These are phyloP conservation scores for Hypomesus transpacificus DNA, from an alignment of 2,113 vertebrate genomes.

Conservation along the genomic window DNA sequence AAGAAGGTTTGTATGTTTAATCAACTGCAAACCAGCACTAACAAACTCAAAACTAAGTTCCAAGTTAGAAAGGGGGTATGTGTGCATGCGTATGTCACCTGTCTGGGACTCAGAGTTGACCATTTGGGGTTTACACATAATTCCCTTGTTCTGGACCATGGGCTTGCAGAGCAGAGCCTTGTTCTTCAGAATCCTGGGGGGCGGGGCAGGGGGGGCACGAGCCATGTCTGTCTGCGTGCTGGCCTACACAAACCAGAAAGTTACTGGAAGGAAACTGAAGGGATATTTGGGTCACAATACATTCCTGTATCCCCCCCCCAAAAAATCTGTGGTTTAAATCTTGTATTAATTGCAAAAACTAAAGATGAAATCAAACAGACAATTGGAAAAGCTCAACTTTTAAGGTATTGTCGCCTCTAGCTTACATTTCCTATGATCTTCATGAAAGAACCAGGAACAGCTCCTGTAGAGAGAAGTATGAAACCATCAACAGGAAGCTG, in stretches of 20 bases:
- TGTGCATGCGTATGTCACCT: constrained; percentile 63
- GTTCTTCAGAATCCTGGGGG: constrained; percentile 88
- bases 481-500: neutral
- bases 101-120: constrained; percentile 86
- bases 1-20: neutral
- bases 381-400: too few relatives aligned
- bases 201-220: constrained; percentile 70
- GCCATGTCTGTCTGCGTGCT: constrained; percentile 84
- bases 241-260: constrained; percentile 60
- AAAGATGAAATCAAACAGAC: neutral
- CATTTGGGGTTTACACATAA: constrained; percentile 88
- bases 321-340: neutral
- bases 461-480: constrained; percentile 7
- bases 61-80: neutral
- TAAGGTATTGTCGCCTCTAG: constrained; percentile 12
- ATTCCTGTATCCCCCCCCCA: too few relatives aligned
- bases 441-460: constrained; percentile 68
- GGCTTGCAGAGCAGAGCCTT: constrained; percentile 93
- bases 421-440: constrained; percentile 85
- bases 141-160: constrained; percentile 92
- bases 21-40: neutral
- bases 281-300: too few relatives aligned
- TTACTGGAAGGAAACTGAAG: too few relatives aligned
- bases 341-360: too few relatives aligned
- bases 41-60: neutral